Conservation (phyloP, 2,888 invertebrate species). For the Lasius fuliginosus region DNA sequence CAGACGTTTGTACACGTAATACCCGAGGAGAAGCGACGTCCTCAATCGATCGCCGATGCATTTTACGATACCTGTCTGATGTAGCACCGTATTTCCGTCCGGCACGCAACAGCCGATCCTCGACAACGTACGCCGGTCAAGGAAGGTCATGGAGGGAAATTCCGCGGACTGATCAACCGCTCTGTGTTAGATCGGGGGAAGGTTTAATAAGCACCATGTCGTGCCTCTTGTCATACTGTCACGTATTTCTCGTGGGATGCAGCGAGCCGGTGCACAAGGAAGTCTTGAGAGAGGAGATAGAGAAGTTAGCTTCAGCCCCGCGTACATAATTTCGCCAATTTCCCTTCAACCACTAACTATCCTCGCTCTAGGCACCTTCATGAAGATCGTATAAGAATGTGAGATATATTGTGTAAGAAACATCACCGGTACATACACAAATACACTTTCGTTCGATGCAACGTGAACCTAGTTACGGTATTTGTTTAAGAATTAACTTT, state of each 20-base stretch:
- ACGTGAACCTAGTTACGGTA: not conserved
- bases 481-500: not conserved
- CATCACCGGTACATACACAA: conserved; percentile 14
- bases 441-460: not conserved
- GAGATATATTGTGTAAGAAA: conserved; percentile 40
- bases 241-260: conserved; percentile 54
- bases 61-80: conserved; percentile 65
- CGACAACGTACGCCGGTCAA: conserved; percentile 35
- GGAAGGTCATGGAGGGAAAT: conserved; percentile 64
- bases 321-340: conserved; percentile 49
- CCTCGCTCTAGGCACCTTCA: conserved; percentile 41
- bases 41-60: conserved; percentile 72
- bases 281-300: conserved; percentile 42
- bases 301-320: conserved; percentile 44
- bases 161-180: conserved; percentile 57
- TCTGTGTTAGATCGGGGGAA: conserved; percentile 60
- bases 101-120: conserved; percentile 44
- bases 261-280: conserved; percentile 28
- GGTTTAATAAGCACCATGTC: conserved; percentile 67
- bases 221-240: conserved; percentile 56
- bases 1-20: conserved; percentile 28
- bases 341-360: conserved; percentile 46
- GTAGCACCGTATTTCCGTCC: conserved; percentile 54
- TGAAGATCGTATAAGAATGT: conserved; percentile 34
- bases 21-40: conserved; percentile 64